Evolutionary conservation across 2,113 vertebrate species (phyloP).

Genomic region (Salminus brasiliensis): DNA sequence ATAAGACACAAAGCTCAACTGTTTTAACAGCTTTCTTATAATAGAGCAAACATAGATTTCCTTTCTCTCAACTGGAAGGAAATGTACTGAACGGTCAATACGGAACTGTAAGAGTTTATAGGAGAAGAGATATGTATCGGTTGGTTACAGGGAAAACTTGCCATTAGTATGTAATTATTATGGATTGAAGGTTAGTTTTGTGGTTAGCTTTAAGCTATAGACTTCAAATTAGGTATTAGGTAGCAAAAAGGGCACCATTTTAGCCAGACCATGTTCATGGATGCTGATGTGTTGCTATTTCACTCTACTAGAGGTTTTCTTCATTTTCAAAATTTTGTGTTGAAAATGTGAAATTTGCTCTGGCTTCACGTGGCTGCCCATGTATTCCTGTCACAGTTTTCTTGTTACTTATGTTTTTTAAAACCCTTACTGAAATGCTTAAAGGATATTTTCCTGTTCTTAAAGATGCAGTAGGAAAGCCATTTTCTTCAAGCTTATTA

Average conservation of each 20-base stretch:
- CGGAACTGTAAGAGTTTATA: background rate
- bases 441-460: background rate
- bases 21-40: background rate
- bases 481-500: too few relatives aligned
- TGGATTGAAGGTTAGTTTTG: background rate
- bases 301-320: background rate
- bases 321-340: too few relatives aligned
- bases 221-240: background rate
- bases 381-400: background rate
- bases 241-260: background rate
- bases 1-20: background rate
- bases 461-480: too few relatives aligned
- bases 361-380: constrained; percentile 1
- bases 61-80: background rate
- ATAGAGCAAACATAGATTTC: background rate
- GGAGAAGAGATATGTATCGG: background rate
- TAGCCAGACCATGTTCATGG: background rate
- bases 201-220: background rate
- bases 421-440: too few relatives aligned
- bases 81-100: background rate
- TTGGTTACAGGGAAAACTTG: background rate
- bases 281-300: background rate
- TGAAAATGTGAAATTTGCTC: constrained; percentile 19
- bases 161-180: background rate
- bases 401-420: background rate